These are phyloP conservation scores for Rallus crepitans DNA, from an alignment of 2,797 vertebrate genomes.

Conservation along the genomic window DNA sequence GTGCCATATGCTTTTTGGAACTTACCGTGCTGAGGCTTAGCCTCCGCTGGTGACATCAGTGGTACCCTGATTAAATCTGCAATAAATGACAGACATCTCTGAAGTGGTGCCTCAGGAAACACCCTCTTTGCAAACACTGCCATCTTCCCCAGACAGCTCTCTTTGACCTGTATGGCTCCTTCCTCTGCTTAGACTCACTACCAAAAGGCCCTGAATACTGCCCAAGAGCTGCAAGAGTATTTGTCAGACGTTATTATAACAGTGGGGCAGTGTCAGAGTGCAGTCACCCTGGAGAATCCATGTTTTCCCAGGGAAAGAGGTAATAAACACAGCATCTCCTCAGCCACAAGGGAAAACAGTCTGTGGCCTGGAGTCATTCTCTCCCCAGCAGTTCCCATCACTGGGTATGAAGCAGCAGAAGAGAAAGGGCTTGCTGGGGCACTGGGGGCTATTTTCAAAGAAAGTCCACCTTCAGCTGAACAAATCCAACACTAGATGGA, in stretches of 20 bases:
- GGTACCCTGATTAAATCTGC: background rate
- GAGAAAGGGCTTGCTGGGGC: background rate
- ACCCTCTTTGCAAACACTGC: background rate
- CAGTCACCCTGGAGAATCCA: background rate
- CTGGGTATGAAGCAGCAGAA: background rate
- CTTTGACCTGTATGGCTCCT: background rate
- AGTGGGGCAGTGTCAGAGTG: background rate
- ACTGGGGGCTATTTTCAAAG: background rate
- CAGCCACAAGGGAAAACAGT: background rate
- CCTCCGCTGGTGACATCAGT: background rate
- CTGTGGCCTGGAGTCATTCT: background rate
- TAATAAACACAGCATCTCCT: slow-evolving; percentile 2
- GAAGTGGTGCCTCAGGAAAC: background rate
- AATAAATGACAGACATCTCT: background rate
- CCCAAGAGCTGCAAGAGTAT: background rate
- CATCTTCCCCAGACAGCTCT: background rate
- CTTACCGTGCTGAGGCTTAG: background rate
- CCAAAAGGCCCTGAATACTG: background rate
- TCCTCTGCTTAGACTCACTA: background rate
- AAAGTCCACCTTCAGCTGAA: background rate
- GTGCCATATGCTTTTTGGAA: background rate
- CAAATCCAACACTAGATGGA: background rate
- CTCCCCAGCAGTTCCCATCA: background rate
- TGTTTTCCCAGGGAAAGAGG: background rate
- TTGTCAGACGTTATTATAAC: background rate